These are phyloP conservation scores for Patella ulyssiponensis DNA, from an alignment of 2,888 invertebrate species.

Conservation along the genomic window DNA sequence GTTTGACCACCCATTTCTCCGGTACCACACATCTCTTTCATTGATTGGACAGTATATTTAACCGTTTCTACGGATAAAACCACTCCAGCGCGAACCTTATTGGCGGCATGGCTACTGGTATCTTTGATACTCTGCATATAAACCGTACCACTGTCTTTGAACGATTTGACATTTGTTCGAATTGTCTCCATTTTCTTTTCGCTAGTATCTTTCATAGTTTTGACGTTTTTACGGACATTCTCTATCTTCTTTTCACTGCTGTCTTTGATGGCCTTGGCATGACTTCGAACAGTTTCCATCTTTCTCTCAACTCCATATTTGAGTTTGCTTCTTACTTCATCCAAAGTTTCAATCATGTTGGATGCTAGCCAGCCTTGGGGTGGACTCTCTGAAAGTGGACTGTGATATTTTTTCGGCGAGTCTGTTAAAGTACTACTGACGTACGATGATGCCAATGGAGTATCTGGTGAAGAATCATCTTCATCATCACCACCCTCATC, in stretches of 20 bases:
- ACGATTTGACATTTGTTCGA: slow-evolving; percentile 52
- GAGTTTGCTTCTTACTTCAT: slow-evolving; percentile 60
- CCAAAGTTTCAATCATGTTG: slow-evolving; percentile 59
- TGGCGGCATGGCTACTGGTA: slow-evolving; percentile 60
- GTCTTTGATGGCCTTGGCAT: slow-evolving; percentile 49
- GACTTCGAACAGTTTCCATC: slow-evolving; percentile 57
- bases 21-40: slow-evolving; percentile 69
- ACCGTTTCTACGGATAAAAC: slow-evolving; percentile 65
- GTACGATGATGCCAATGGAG: slow-evolving; percentile 47
- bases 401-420: slow-evolving; percentile 51
- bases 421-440: slow-evolving; percentile 32
- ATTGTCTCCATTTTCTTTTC: slow-evolving; percentile 54
- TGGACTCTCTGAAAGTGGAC: slow-evolving; percentile 40
- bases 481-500: slow-evolving; percentile 34
- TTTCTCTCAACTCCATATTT: slow-evolving; percentile 57
- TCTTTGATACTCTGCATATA: slow-evolving; percentile 62
- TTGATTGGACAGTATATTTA: slow-evolving; percentile 66
- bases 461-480: slow-evolving; percentile 41
- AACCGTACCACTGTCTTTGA: slow-evolving; percentile 49
- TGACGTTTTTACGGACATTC: not conserved
- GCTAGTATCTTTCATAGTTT: not conserved
- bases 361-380: slow-evolving; percentile 40
- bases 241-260: slow-evolving; percentile 34
- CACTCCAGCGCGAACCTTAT: slow-evolving; percentile 60
- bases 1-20: slow-evolving; percentile 68